phyloP scores from a whole-genome alignment of 2,113 vertebrate species.

The Scytalopus superciliaris region DNA sequence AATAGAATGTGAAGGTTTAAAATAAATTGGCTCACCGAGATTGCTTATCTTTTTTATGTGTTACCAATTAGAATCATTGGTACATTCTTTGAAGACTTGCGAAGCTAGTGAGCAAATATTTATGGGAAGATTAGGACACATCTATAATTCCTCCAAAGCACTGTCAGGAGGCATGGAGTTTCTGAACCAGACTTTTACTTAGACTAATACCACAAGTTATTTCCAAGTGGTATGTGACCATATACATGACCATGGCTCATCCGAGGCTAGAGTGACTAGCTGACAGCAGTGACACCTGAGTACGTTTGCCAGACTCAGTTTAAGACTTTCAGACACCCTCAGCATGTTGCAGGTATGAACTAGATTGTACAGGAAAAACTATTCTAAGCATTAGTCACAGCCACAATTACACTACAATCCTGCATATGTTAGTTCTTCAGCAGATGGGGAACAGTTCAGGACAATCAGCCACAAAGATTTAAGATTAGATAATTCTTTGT shows the following conservation, averaged over 20 bases:
- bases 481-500: neutral
- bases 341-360: neutral
- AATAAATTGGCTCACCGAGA: constrained; percentile 1
- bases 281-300: neutral
- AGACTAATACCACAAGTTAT: neutral
- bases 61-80: constrained; percentile 49
- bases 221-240: neutral
- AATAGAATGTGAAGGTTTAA: neutral
- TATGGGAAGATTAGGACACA: neutral
- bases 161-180: neutral
- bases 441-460: neutral
- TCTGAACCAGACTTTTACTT: neutral
- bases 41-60: constrained; percentile 61
- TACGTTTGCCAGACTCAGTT: neutral
- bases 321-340: neutral
- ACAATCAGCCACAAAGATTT: neutral
- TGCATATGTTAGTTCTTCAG: neutral
- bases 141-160: neutral
- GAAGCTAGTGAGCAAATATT: constrained; percentile 46
- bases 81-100: constrained; percentile 37
- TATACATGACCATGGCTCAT: neutral
- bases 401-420: neutral
- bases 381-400: neutral
- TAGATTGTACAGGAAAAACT: neutral
- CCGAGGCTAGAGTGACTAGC: neutral